Evolutionary conservation across 2,888 invertebrate species (phyloP).

Genomic region (Drosophila histrio): DNA sequence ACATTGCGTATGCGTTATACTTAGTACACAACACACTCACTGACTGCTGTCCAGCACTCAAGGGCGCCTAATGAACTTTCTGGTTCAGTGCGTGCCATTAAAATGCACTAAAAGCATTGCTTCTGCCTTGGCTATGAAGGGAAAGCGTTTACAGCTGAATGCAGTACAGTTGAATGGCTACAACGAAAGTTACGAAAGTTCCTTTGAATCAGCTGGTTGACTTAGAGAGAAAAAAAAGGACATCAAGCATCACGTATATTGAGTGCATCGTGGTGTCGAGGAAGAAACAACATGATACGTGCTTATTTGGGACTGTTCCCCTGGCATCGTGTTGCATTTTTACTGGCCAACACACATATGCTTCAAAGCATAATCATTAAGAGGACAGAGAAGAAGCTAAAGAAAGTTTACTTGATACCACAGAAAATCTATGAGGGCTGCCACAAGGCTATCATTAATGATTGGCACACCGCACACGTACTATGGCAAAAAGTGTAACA

Average conservation of each 20-base stretch:
- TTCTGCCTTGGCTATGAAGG: background rate
- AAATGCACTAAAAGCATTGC: constrained; percentile 18
- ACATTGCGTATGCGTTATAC: constrained; percentile 5
- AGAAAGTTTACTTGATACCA: constrained; percentile 15
- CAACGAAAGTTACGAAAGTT: background rate
- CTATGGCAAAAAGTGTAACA: constrained; percentile 4
- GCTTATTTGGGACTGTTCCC: constrained; percentile 1
- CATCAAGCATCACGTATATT: constrained; percentile 18
- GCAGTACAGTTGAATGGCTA: background rate
- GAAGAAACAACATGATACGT: constrained; percentile 17
- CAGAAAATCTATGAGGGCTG: constrained; percentile 4
- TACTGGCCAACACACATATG: constrained; percentile 1
- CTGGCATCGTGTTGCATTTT: constrained; percentile 7
- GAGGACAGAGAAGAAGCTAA: background rate
- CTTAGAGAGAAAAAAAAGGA: background rate
- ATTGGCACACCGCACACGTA: constrained; percentile 17
- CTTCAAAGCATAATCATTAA: constrained; percentile 21
- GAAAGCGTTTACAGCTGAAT: background rate
- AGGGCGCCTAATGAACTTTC: constrained; percentile 6
- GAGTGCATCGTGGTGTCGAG: constrained; percentile 32
- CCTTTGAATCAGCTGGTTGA: constrained; percentile 4
- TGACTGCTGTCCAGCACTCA: background rate
- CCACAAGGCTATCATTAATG: constrained; percentile 3
- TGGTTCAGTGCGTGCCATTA: constrained; percentile 14
- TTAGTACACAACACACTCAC: background rate